Evolutionary conservation across 2,113 vertebrate species (phyloP).

Genomic region (Acanthochromis polyacanthus): DNA sequence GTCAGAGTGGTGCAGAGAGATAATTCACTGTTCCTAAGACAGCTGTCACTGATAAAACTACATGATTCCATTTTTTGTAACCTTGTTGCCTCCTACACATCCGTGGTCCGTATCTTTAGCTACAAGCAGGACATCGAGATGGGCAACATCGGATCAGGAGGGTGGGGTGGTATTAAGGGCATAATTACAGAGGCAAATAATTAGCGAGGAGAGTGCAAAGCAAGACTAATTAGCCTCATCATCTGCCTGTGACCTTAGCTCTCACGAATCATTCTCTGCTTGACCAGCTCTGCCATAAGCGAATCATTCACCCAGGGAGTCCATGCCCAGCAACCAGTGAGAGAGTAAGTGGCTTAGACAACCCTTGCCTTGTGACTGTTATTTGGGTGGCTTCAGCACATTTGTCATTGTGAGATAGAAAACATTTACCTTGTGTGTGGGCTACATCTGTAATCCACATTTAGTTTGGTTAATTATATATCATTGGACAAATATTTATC

Average conservation of each 20-base stretch:
- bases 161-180: conserved; percentile 44
- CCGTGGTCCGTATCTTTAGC: conserved; percentile 47
- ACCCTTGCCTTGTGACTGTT: conserved; percentile 40
- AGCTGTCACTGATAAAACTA: conserved; percentile 42
- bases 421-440: conserved; percentile 45
- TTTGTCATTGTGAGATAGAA: conserved; percentile 49
- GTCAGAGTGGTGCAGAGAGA: conserved; percentile 26
- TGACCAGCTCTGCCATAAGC: conserved; percentile 66
- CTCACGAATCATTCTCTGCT: conserved; percentile 61
- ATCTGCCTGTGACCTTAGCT: conserved; percentile 74
- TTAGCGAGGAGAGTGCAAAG: conserved; percentile 74
- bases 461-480: not conserved
- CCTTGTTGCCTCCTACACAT: conserved; percentile 30
- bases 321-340: conserved; percentile 50
- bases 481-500: not conserved
- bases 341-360: conserved; percentile 39
- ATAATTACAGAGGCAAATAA: conserved; percentile 78
- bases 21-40: conserved; percentile 33
- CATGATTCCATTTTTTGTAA: conserved; percentile 32
- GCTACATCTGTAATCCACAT: conserved; percentile 12
- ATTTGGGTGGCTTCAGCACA: conserved; percentile 37
- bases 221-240: conserved; percentile 79
- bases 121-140: conserved; percentile 44
- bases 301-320: conserved; percentile 62
- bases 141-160: conserved; percentile 25